Evolutionary conservation across 2,797 vertebrate genomes (phyloP).

Genomic region (Sphenopsis melanotis): DNA sequence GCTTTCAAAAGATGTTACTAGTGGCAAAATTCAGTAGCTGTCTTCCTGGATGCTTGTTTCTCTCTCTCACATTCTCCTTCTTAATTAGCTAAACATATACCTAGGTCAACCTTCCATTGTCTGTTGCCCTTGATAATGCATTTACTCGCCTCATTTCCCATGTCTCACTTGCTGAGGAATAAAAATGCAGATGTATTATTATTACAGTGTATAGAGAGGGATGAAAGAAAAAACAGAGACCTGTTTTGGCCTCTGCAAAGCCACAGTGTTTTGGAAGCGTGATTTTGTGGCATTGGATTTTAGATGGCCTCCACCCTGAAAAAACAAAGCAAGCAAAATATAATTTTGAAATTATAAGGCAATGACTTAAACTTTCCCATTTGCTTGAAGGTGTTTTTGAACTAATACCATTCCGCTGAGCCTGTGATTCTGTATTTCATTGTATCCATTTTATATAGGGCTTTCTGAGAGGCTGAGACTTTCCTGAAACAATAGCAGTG

Average conservation of each 20-base stretch:
- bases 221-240: neutral
- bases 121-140: neutral
- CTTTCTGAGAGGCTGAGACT: neutral
- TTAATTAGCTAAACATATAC: slow-evolving; percentile 10
- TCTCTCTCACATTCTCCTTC: neutral
- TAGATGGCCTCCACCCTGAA: neutral
- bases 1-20: slow-evolving; percentile 11
- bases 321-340: neutral
- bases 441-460: neutral
- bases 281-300: neutral
- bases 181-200: neutral
- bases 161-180: neutral
- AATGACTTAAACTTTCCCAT: neutral
- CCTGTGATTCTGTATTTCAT: neutral
- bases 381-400: neutral
- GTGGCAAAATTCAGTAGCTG: slow-evolving; percentile 6
- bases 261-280: neutral
- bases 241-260: neutral
- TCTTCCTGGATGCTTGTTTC: neutral
- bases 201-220: neutral
- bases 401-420: neutral
- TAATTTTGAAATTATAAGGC: neutral
- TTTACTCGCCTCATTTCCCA: neutral
- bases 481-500: neutral
- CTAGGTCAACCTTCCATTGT: neutral